Percentiles rank a stretch among this genome's conserved stretches.
Conservation (phyloP, 2,113 vertebrate species). For the Orcinus orca region DNA sequence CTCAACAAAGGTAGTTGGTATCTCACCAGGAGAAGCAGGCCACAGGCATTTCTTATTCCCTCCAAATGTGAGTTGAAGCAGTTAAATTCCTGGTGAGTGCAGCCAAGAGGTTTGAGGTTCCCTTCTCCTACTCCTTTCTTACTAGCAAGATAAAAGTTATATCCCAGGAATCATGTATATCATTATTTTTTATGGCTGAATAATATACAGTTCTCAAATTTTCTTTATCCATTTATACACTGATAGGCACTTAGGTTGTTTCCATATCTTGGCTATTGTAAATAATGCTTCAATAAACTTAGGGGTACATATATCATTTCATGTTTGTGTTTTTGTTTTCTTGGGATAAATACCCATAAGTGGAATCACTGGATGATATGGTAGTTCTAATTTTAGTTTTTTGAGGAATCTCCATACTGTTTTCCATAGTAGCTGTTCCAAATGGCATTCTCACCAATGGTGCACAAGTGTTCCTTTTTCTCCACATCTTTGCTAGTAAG, state of each 20-base stretch:
- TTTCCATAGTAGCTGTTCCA: too few relatives aligned
- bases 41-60: neutral
- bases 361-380: neutral
- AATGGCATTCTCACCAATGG: too few relatives aligned
- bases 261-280: neutral
- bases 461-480: neutral
- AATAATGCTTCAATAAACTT: neutral
- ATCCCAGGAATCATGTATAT: neutral
- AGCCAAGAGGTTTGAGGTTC: too few relatives aligned
- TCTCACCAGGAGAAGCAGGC: neutral
- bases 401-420: neutral
- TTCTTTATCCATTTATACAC: neutral
- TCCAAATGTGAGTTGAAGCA: neutral
- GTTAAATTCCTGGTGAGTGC: neutral
- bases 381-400: neutral
- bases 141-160: too few relatives aligned
- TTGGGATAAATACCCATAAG: neutral
- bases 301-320: neutral
- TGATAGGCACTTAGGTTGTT: neutral
- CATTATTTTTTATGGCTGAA: neutral
- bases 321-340: neutral
- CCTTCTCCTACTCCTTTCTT: too few relatives aligned
- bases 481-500: neutral
- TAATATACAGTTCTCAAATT: neutral
- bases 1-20: neutral